Base-by-base conservation (phyloP, 92 coral and sea anemone species). In the Montipora capitata region DNA sequence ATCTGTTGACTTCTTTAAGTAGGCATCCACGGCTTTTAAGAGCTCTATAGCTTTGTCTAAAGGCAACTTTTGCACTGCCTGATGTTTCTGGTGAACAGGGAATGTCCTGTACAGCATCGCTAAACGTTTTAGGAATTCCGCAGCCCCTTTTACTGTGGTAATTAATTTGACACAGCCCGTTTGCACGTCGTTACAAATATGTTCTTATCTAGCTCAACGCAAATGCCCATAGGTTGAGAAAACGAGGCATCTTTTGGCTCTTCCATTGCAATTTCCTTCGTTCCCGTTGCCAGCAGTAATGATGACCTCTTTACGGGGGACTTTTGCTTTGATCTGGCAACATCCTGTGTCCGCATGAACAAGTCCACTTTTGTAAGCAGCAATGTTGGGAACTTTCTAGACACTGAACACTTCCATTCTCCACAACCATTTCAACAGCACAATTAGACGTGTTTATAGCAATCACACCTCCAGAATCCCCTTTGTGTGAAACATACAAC, bases 401-500 rank as follows among this genome's bases (percentile, higher is more conserved):
- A 87, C 90, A 9, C 90, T 84, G 49, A 44, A 6, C 49, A 54
- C 90, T 48, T 35, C 85, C 83, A 40, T 85, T 90, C 44, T 89
- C 89, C 89, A 89, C 63, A 18, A 85, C 93, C 2, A 59, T 72
- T 17, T 59, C 93, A 77, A 44, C 49, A 44, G 49, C 49, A 44
- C 49, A 6, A 44, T 44, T 6, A 44, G 49, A n/a, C n/a, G n/a
- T n/a, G n/a, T n/a, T n/a, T n/a, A n/a, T n/a, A n/a, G n/a, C n/a
- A n/a, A n/a, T n/a, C n/a, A n/a, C n/a, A n/a, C n/a, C n/a, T n/a
- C n/a, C n/a, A n/a, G n/a, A n/a, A n/a, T n/a, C n/a, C n/a, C n/a
- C n/a, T n/a, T n/a, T n/a, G n/a, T n/a, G n/a, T n/a, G n/a, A n/a
- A n/a, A n/a, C n/a, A n/a, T n/a, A n/a, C n/a, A n/a, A n/a, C n/a